phyloP scores from a whole-genome alignment of 2,888 invertebrate genomes.

The Macrosiphum euphorbiae region DNA sequence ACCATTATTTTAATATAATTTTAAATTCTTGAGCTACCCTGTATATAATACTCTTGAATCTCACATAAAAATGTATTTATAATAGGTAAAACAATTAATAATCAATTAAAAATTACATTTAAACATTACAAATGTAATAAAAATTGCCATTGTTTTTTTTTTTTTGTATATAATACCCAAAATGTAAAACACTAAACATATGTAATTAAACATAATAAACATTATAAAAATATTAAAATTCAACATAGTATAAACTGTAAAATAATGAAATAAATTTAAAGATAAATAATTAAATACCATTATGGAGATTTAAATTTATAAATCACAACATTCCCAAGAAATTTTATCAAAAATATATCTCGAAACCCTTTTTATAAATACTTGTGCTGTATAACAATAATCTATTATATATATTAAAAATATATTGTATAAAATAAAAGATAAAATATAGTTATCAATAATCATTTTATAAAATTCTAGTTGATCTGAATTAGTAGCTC shows the following conservation, averaged over 20 bases:
- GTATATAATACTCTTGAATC: not conserved
- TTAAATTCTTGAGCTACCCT: not conserved
- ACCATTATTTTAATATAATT: not conserved
- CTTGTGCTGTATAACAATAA: not conserved
- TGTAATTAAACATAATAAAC: not conserved
- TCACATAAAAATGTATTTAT: not conserved
- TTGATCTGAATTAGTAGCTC: not conserved
- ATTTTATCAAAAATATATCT: not conserved
- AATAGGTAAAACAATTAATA: not conserved
- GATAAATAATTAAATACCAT: conserved; percentile 2
- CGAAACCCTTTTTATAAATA: not conserved
- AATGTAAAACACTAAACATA: not conserved
- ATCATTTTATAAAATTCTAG: not conserved
- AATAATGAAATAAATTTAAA: not conserved
- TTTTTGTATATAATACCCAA: not conserved
- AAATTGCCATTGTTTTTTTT: not conserved
- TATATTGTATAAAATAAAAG: not conserved
- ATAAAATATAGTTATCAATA: not conserved
- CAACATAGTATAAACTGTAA: conserved; percentile 38
- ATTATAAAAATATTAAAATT: conserved; percentile 22
- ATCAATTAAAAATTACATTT: not conserved
- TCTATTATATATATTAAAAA: not conserved
- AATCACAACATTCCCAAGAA: not conserved
- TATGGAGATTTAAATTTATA: conserved; percentile 4
- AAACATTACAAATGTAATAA: not conserved